phyloP scores from a whole-genome alignment of 2,888 invertebrate genomes.

The Epicampocera succincta region DNA sequence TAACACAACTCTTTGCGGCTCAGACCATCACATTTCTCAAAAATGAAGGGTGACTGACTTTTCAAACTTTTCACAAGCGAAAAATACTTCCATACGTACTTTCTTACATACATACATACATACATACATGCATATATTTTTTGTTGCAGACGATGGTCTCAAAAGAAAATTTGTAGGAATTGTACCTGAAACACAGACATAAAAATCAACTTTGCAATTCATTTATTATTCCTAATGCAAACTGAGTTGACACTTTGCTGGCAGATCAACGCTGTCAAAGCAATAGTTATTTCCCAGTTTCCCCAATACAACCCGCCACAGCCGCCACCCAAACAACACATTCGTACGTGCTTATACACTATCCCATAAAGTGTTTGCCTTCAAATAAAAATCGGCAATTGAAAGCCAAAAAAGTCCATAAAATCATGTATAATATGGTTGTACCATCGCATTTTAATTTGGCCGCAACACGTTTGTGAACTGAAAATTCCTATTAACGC shows the following conservation, averaged over 20 bases:
- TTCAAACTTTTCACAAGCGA: neutral
- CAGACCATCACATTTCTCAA: neutral
- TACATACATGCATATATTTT: no score
- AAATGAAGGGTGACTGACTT: neutral
- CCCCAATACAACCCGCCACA: neutral
- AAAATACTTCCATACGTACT: neutral
- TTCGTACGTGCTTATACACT: constrained; percentile 20
- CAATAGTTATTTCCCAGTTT: constrained; percentile 45
- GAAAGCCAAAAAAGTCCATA: constrained; percentile 13
- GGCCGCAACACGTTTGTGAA: constrained; percentile 51
- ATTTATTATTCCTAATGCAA: constrained; percentile 70
- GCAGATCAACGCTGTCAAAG: constrained; percentile 67
- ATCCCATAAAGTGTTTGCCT: constrained; percentile 38
- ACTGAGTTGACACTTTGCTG: constrained; percentile 69
- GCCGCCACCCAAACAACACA: neutral
- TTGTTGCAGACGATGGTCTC: neutral
- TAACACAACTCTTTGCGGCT: no score
- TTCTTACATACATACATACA: neutral
- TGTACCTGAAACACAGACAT: constrained; percentile 17
- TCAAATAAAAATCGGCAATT: constrained; percentile 40
- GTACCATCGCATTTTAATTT: constrained; percentile 62
- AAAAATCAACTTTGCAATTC: constrained; percentile 57
- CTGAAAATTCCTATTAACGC: constrained; percentile 37
- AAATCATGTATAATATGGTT: constrained; percentile 53
- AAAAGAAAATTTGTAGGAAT: constrained; percentile 11